Base-by-base conservation (phyloP, 2,113 vertebrate species). In the Arothron firmamentum region DNA sequence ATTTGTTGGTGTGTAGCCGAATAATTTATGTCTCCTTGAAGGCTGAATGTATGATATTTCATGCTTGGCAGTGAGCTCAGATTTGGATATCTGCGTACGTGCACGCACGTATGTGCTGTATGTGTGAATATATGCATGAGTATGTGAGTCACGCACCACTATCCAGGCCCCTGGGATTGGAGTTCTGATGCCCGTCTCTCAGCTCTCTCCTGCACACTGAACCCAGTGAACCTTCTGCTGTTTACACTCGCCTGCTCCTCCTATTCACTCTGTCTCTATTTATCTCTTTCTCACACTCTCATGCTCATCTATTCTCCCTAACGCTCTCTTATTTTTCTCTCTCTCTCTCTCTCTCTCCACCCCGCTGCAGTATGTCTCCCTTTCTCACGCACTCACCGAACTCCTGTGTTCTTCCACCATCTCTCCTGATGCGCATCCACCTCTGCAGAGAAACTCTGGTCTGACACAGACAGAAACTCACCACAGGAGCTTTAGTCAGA, bases 191-290 rank as follows among this genome's bases (percentile, higher is more conserved):
- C 73, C 86, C 85, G 81, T 88, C 88, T 85, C 78, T 84, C 81
- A 82, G 76, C 83, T 87, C 74, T 82, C 78, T 79, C 62, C 80
- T 82, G 84, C 83, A 84, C 65, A 74, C 70, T 83, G 85, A 89
- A 89, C 88, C 82, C 80, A 74, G 62, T 85, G 86, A 88, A 89
- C 84, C 85, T 82, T 81, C 80, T 83, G 79, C 85, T 89, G 85
- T 88, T 84, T 85, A 86, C 79, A 80, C 80, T 65, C 81, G 70
- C 78, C 81, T 73, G 79, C 76, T 78, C 81, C 78, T 74, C 78
- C 67, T 49, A 62, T 65, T 80, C 45, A 6, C 72, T 83, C 80
- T 49, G 61, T 84, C 77, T 86, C 75, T 79, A 79, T 85, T 83
- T 82, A 79, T 84, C 76, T 77, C 77, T 67, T 72, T 67, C 72